Percentiles rank a stretch among this genome's conserved stretches.
These are phyloP conservation scores for Diaperis boleti DNA, from an alignment of 2,888 invertebrate genomes.

Conservation along the genomic window DNA sequence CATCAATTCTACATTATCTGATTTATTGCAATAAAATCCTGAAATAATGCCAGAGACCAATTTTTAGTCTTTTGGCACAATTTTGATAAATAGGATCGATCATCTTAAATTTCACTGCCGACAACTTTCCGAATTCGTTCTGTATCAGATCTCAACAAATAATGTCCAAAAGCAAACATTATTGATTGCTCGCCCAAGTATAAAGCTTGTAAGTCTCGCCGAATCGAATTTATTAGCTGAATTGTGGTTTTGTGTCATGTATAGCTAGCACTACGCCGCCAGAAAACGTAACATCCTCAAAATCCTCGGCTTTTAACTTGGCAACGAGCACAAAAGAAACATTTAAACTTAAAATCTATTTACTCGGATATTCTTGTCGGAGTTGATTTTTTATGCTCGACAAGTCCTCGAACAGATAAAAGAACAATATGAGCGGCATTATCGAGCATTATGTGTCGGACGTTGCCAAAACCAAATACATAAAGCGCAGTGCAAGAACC, in stretches of 20 bases:
- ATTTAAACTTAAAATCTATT: constrained; percentile 61
- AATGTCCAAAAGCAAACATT: not conserved
- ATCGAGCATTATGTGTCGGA: constrained; percentile 57
- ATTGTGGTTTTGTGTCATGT: constrained; percentile 5
- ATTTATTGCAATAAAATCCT: no score
- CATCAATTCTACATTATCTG: no score
- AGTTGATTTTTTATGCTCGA: constrained; percentile 59
- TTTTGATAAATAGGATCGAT: no score
- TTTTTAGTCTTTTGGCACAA: no score
- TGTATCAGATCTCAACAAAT: no score
- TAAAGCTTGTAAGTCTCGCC: not conserved
- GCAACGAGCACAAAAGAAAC: constrained; percentile 42
- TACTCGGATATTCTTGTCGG: constrained; percentile 59
- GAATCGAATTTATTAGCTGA: not conserved
- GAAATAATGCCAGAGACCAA: no score
- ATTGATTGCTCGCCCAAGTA: not conserved
- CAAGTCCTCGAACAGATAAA: constrained; percentile 57
- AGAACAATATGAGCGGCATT: constrained; percentile 55
- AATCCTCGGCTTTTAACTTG: constrained; percentile 16
- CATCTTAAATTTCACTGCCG: no score
- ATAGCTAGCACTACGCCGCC: not conserved
- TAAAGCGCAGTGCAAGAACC: constrained; percentile 53
- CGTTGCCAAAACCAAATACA: constrained; percentile 58
- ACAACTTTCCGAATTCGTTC: no score
- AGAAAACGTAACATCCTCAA: not conserved